Evolutionary conservation across 2,113 vertebrate genomes (phyloP).

Genomic region (Microcebus murinus): DNA sequence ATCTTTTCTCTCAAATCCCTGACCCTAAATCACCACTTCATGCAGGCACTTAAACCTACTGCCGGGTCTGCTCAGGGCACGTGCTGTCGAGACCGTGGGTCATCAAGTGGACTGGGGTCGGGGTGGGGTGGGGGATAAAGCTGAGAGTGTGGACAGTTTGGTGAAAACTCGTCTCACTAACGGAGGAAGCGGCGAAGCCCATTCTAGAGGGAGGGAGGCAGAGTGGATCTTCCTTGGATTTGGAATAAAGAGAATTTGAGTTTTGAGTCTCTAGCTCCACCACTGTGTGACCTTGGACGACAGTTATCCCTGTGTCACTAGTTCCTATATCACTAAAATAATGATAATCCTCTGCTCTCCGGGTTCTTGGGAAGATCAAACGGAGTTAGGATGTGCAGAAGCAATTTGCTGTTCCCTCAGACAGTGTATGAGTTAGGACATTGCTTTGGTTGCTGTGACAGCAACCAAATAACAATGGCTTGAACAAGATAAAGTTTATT

Average conservation of each 20-base stretch:
- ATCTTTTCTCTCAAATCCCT: not conserved
- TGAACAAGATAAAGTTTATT: not conserved
- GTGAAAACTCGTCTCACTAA: not conserved
- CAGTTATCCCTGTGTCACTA: not conserved
- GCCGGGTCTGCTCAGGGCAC: not conserved
- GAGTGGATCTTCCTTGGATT: too few relatives aligned
- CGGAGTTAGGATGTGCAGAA: not conserved
- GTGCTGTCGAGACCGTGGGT: not conserved
- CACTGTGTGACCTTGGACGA: not conserved
- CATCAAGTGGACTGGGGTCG: not conserved
- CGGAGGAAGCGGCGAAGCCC: not conserved
- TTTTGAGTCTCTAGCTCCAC: not conserved
- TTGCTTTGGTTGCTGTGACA: not conserved
- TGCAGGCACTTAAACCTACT: too few relatives aligned
- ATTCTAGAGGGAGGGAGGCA: not conserved
- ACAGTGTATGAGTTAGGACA: not conserved
- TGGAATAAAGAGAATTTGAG: not conserved
- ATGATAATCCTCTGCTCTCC: not conserved
- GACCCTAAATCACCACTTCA: not conserved
- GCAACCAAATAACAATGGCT: not conserved
- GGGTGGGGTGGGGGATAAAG: accelerated
- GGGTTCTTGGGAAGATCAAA: not conserved
- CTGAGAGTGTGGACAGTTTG: not conserved
- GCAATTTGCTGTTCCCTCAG: not conserved
- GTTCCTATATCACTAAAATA: not conserved